Evolutionary conservation across 2,113 vertebrate genomes (phyloP).

Genomic region (Gallinago paraguaiae): DNA sequence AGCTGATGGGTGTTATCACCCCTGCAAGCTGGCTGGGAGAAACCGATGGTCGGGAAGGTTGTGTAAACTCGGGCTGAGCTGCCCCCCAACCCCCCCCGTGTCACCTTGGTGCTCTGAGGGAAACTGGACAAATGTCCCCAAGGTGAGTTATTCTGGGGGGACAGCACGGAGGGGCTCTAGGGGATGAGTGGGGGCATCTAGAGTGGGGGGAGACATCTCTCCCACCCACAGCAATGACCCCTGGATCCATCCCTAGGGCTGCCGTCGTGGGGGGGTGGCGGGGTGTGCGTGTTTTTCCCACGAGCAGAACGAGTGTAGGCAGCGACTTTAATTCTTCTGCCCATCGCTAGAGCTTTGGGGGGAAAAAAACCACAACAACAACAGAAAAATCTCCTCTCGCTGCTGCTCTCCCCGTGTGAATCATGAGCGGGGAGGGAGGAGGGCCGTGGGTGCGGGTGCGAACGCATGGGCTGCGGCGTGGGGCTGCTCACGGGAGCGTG

Average conservation of each 20-base stretch:
- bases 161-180: not conserved
- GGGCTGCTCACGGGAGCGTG: not conserved
- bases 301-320: not conserved
- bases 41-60: rapidly evolving
- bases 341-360: not conserved
- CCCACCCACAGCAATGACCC: rapidly evolving
- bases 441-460: not conserved
- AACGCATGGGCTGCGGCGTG: not conserved
- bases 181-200: rapidly evolving
- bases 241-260: rapidly evolving
- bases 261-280: too few species aligned
- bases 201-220: not conserved
- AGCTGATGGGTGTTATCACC: not conserved
- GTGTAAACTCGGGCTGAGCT: rapidly evolving
- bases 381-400: not conserved
- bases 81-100: rapidly evolving
- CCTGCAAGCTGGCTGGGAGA: rapidly evolving
- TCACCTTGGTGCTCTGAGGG: not conserved
- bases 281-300: not conserved
- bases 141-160: not conserved
- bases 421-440: not conserved
- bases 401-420: not conserved
- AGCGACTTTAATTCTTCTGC: not conserved
- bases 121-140: rapidly evolving
- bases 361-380: too few species aligned